Conservation (phyloP, 2,113 vertebrate species). For the Alosa alosa region DNA sequence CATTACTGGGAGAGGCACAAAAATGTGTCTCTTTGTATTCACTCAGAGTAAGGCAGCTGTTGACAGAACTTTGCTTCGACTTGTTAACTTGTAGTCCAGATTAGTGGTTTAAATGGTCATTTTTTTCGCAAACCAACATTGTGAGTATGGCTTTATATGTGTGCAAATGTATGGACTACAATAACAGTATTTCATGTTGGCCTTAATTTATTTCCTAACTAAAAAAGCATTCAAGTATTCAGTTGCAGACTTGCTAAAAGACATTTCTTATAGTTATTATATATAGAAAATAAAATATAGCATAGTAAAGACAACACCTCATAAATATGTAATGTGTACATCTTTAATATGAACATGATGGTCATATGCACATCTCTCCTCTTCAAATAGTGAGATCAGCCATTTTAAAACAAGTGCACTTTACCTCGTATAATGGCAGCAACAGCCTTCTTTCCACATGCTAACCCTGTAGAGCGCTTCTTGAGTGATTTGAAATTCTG, state of each 20-base stretch:
- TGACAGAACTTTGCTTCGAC: slow-evolving; percentile 13
- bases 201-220: not conserved
- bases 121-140: not conserved
- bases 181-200: not conserved
- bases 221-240: not conserved
- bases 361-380: too few relatives aligned
- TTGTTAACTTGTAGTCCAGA: slow-evolving; percentile 18
- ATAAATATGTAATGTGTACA: not conserved
- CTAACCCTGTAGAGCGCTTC: not conserved
- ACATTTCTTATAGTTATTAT: not conserved
- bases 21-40: slow-evolving; percentile 70
- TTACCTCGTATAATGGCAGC: not conserved
- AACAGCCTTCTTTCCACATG: not conserved
- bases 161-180: not conserved
- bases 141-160: not conserved
- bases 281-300: not conserved
- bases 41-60: slow-evolving; percentile 54
- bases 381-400: not conserved
- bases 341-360: too few relatives aligned
- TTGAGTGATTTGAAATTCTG: not conserved
- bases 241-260: not conserved
- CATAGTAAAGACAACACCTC: not conserved
- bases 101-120: not conserved
- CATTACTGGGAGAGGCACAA: slow-evolving; percentile 77
- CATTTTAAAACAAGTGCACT: not conserved